Evolutionary conservation across 2,113 vertebrate species (phyloP).

Genomic region (Arvicanthis niloticus): DNA sequence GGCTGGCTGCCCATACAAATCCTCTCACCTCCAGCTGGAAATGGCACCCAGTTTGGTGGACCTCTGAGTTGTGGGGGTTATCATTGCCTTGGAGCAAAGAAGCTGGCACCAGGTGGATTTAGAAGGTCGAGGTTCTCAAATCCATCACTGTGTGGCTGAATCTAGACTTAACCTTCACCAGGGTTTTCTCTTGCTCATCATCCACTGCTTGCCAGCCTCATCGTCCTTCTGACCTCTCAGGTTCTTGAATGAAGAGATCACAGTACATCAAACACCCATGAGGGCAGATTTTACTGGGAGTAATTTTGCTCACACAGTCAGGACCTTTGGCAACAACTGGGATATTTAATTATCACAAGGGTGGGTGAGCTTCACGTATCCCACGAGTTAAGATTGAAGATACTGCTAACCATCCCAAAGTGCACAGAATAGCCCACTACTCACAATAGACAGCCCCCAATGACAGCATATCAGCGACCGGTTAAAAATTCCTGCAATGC

Average conservation of each 20-base stretch:
- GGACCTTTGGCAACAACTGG: background rate
- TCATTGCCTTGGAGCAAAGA: background rate
- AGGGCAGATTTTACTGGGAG: background rate
- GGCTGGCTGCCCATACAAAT: too few relatives aligned
- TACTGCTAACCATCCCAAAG: background rate
- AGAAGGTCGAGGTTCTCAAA: background rate
- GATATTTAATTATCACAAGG: background rate
- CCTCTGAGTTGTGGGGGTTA: background rate
- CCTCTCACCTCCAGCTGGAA: background rate
- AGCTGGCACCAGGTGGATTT: background rate
- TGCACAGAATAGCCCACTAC: background rate
- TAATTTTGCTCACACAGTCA: too few relatives aligned
- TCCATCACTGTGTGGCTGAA: background rate
- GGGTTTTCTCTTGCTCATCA: background rate
- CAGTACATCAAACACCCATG: fast-evolving
- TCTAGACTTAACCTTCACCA: background rate
- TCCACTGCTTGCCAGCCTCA: background rate
- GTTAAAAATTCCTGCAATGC: background rate
- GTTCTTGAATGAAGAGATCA: background rate
- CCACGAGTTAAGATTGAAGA: background rate
- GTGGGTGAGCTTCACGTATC: background rate
- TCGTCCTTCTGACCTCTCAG: background rate
- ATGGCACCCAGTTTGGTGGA: background rate
- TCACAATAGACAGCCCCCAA: background rate
- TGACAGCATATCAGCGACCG: background rate